A percentile compares a stretch with the other conserved stretches of the same genome.
phyloP scores from a whole-genome alignment of 1,140 invertebrate genomes.

The Drosophila ananassae region DNA sequence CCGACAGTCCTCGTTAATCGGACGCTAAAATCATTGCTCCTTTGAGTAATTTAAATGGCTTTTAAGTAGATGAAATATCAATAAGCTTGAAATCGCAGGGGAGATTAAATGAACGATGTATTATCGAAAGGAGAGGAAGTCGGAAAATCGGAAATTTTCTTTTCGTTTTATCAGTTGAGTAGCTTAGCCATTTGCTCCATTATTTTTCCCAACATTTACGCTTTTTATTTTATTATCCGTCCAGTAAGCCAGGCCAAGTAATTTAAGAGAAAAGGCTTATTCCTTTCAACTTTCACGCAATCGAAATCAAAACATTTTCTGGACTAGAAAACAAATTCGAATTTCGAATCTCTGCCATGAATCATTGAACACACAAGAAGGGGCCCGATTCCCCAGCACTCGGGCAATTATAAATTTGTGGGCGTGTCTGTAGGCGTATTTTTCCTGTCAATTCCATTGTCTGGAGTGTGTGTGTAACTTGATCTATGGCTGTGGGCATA shows the following conservation, averaged over 20 bases:
- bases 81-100: neutral
- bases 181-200: neutral
- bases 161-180: neutral
- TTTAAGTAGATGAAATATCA: constrained; percentile 5
- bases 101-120: neutral
- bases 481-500: constrained; percentile 59
- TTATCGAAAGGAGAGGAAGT: neutral
- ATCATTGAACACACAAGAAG: constrained; percentile 65
- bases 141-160: too few relatives aligned
- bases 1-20: constrained; percentile 13
- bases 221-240: neutral
- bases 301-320: constrained; percentile 25
- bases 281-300: constrained; percentile 17
- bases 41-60: constrained; percentile 5
- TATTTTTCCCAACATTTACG: neutral
- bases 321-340: constrained; percentile 60
- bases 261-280: constrained; percentile 42
- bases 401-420: constrained; percentile 61
- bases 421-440: constrained; percentile 26
- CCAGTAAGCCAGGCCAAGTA: constrained; percentile 23
- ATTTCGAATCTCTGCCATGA: constrained; percentile 69
- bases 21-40: neutral
- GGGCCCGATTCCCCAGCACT: constrained; percentile 27
- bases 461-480: constrained; percentile 40
- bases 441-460: constrained; percentile 40